Evolutionary conservation across 2,797 vertebrate genomes (phyloP).

Genomic region (Labroides dimidiatus): DNA sequence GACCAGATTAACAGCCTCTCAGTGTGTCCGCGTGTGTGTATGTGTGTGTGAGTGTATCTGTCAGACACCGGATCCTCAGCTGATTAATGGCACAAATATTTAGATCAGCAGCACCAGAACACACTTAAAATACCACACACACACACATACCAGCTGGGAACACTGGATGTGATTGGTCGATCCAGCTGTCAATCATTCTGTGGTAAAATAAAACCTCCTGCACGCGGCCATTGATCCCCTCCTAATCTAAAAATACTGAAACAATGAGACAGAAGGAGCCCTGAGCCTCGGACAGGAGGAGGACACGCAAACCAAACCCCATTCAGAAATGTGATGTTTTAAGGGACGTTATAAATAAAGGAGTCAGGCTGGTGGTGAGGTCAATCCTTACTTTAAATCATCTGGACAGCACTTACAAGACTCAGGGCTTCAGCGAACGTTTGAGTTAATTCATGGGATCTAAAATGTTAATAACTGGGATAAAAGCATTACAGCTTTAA

Average conservation of each 20-base stretch:
- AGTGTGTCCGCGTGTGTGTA: constrained; percentile 11
- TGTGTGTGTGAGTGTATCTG: constrained; percentile 20
- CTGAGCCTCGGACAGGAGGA: not conserved
- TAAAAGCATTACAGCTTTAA: too few relatives aligned
- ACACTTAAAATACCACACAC: constrained; percentile 56
- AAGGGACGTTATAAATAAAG: too few relatives aligned
- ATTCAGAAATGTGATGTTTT: not conserved
- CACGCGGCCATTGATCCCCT: constrained; percentile 35
- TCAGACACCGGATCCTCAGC: constrained; percentile 34
- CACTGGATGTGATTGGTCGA: constrained; percentile 26
- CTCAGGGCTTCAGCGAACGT: too few relatives aligned
- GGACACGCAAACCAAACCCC: not conserved
- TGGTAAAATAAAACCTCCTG: constrained; percentile 50
- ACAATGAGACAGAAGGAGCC: constrained; percentile 59
- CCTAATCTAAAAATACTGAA: constrained; percentile 68
- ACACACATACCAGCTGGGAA: not conserved
- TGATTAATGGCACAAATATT: constrained; percentile 36
- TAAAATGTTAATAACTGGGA: too few relatives aligned
- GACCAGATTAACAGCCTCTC: constrained; percentile 14
- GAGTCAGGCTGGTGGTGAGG: too few relatives aligned
- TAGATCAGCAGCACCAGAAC: constrained; percentile 29
- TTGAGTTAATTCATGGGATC: too few relatives aligned
- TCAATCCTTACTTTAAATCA: too few relatives aligned
- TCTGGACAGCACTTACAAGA: too few relatives aligned
- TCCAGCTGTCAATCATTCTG: constrained; percentile 58